Conservation (phyloP, 2,113 vertebrate genomes). For the Entelurus aequoreus region DNA sequence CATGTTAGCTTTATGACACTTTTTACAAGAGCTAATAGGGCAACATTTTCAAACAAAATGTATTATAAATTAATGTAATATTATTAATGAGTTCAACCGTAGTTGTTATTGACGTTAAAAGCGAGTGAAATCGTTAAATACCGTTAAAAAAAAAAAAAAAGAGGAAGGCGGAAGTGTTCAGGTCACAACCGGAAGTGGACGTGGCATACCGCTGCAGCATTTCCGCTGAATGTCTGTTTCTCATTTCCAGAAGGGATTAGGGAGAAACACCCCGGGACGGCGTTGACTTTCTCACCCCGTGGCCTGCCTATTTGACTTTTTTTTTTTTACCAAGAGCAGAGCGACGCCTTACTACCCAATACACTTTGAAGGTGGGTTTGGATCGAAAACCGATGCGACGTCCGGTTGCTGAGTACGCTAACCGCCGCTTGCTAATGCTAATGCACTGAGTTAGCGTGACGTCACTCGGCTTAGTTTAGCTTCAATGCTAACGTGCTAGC, state of each 20-base stretch:
- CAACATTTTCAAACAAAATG: too few species aligned
- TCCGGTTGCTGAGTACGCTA: constrained; percentile 10
- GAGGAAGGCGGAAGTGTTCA: constrained; percentile 26
- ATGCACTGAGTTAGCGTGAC: not conserved
- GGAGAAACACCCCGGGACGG: constrained; percentile 54
- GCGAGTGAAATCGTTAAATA: too few species aligned
- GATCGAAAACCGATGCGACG: not conserved
- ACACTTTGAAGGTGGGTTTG: constrained; percentile 56
- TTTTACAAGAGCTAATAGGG: too few species aligned
- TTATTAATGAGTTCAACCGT: too few species aligned
- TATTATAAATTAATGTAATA: too few species aligned
- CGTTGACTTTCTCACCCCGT: constrained; percentile 26
- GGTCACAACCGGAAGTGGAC: constrained; percentile 70
- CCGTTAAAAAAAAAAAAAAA: too few species aligned
- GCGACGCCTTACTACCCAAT: constrained; percentile 32
- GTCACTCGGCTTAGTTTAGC: not conserved
- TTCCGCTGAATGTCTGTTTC: constrained; percentile 73
- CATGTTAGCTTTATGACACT: too few species aligned
- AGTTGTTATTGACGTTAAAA: too few species aligned
- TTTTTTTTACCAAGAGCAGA: constrained; percentile 18
- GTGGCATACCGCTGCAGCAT: constrained; percentile 70
- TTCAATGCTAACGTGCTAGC: constrained; percentile 9
- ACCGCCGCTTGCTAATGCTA: constrained; percentile 15
- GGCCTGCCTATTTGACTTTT: constrained; percentile 23
- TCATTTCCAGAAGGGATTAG: constrained; percentile 66